Evolutionary conservation across 2,113 vertebrate species (phyloP).

Genomic region (Myodes glareolus): DNA sequence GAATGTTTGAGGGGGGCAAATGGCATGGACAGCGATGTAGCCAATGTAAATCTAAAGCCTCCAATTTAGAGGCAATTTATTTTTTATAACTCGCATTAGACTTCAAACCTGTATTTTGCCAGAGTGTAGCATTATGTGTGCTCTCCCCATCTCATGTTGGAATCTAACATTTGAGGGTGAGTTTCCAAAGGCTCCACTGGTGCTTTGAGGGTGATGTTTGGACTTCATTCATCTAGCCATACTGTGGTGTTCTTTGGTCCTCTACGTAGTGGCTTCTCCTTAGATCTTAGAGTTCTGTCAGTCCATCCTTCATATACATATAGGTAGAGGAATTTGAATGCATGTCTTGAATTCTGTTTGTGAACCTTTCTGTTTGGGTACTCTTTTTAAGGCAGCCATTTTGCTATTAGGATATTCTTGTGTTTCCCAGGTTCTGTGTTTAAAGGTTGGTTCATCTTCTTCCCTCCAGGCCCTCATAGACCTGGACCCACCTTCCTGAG

Average conservation of each 20-base stretch:
- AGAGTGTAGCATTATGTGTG: neutral
- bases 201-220: neutral
- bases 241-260: neutral
- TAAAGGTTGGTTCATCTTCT: neutral
- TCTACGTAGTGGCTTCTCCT: neutral
- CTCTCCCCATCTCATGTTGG: neutral
- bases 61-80: neutral
- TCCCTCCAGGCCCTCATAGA: neutral
- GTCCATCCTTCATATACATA: neutral
- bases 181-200: neutral
- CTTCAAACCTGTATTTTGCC: neutral
- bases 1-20: neutral
- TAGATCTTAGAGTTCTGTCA: neutral
- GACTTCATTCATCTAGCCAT: neutral
- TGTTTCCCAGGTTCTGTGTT: neutral
- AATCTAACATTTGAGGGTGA: neutral
- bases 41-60: neutral
- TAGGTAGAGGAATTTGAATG: neutral
- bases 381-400: neutral
- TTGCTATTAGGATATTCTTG: neutral
- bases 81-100: neutral
- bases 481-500: neutral
- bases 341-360: neutral
- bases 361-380: neutral
- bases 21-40: neutral